Conservation (phyloP, 2,888 invertebrate genomes). For the Troilus luridus region DNA sequence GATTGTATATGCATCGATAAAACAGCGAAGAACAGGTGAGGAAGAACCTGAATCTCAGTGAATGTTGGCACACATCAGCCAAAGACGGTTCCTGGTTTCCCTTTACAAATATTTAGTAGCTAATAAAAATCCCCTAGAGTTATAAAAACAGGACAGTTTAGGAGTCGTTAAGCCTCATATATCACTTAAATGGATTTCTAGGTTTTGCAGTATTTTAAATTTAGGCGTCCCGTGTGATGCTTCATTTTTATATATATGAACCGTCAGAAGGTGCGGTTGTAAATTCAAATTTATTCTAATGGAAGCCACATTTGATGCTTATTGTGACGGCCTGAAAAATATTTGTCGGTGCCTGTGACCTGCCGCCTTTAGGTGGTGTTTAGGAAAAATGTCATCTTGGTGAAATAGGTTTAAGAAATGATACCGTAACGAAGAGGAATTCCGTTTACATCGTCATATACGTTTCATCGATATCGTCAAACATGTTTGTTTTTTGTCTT, state of each 20-base stretch:
- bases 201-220: slow-evolving; percentile 33
- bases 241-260: slow-evolving; percentile 35
- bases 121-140: slow-evolving; percentile 5
- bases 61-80: slow-evolving; percentile 25
- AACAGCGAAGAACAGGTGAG: background rate
- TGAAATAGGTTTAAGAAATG: background rate
- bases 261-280: background rate
- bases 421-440: slow-evolving; percentile 6
- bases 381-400: background rate
- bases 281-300: slow-evolving; percentile 39
- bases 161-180: background rate
- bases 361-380: background rate
- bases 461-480: background rate
- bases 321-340: slow-evolving; percentile 14
- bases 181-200: background rate
- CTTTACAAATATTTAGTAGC: slow-evolving; percentile 45
- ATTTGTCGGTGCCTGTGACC: background rate
- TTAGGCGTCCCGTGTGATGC: background rate
- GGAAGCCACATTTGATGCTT: slow-evolving; percentile 24
- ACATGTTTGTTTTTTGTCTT: too few species aligned
- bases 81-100: background rate
- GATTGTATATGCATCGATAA: background rate
- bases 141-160: slow-evolving; percentile 44
- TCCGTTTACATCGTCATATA: background rate
- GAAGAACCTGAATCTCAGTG: background rate